Conservation (phyloP, 1,140 invertebrate species). For the Maconellicoccus hirsutus region DNA sequence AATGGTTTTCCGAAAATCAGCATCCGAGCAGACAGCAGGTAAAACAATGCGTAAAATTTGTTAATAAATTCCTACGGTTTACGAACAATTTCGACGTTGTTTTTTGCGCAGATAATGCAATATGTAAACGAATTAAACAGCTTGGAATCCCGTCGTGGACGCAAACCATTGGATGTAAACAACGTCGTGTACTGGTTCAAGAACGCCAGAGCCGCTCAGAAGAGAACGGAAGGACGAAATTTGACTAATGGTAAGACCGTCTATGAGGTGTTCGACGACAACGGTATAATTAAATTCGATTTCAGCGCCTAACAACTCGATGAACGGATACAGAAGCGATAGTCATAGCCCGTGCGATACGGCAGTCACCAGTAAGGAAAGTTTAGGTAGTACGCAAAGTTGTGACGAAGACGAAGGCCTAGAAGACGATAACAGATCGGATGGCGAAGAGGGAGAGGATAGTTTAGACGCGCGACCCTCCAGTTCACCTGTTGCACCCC, state of each 20-base stretch:
- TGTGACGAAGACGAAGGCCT: constrained; percentile 28
- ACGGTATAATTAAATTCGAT: too few species aligned
- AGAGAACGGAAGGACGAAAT: constrained; percentile 63
- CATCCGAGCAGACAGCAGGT: constrained; percentile 77
- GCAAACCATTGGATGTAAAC: constrained; percentile 88
- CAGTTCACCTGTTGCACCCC: constrained; percentile 28
- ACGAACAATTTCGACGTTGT: too few species aligned
- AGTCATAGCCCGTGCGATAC: constrained; percentile 48
- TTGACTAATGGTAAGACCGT: constrained; percentile 27
- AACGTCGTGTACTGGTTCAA: constrained; percentile 99
- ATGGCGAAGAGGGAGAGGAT: constrained; percentile 27
- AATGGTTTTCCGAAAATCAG: constrained; percentile 92
- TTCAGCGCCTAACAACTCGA: constrained; percentile 41
- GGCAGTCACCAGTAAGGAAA: constrained; percentile 36
- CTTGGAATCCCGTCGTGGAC: constrained; percentile 76
- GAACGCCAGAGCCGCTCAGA: constrained; percentile 89
- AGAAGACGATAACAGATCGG: constrained; percentile 21
- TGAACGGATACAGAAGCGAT: constrained; percentile 49
- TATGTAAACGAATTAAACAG: constrained; percentile 88
- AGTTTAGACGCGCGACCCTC: constrained; percentile 25
- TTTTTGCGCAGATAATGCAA: constrained; percentile 84
- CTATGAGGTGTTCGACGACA: too few species aligned
- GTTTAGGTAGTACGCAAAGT: constrained; percentile 30
- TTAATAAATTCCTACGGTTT: too few species aligned
- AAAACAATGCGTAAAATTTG: too few species aligned